These are phyloP conservation scores for Pachypsylla venusta DNA, from an alignment of 1,140 invertebrate genomes.

Conservation along the genomic window DNA sequence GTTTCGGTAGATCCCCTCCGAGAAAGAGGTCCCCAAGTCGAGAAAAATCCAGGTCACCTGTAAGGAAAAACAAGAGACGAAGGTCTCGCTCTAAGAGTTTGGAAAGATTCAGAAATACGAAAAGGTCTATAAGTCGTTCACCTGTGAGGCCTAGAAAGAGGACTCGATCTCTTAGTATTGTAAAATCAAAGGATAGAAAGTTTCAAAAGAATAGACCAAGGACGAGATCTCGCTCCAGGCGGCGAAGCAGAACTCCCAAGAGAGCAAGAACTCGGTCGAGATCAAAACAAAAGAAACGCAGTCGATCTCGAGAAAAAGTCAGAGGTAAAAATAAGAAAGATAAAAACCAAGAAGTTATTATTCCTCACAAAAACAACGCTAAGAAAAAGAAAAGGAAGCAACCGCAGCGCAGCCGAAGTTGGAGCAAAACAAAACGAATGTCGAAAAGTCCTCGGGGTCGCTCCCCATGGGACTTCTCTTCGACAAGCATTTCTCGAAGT, in stretches of 20 bases:
- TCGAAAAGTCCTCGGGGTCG: background rate
- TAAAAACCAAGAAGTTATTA: slow-evolving; percentile 22
- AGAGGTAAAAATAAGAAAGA: slow-evolving; percentile 19
- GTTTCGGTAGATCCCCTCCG: slow-evolving; percentile 14
- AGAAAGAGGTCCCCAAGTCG: slow-evolving; percentile 16
- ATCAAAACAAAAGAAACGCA: slow-evolving; percentile 19
- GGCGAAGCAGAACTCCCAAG: slow-evolving; percentile 26
- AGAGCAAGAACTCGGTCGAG: slow-evolving; percentile 19
- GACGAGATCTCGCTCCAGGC: slow-evolving; percentile 27
- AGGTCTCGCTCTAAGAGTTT: slow-evolving; percentile 18
- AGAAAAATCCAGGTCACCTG: slow-evolving; percentile 11
- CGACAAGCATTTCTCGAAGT: slow-evolving; percentile 11
- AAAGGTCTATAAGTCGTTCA: slow-evolving; percentile 25
- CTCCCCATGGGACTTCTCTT: slow-evolving; percentile 3
- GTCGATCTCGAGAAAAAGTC: slow-evolving; percentile 22
- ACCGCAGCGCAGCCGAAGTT: background rate
- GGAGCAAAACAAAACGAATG: background rate
- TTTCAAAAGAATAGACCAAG: slow-evolving; percentile 21
- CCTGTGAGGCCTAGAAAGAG: slow-evolving; percentile 13
- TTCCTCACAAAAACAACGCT: slow-evolving; percentile 24
- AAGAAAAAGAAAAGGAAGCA: slow-evolving; percentile 10
- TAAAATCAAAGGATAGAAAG: background rate
- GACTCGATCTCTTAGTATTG: background rate
- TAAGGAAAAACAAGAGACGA: slow-evolving; percentile 21
- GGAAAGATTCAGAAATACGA: slow-evolving; percentile 27